Conservation (phyloP, 2,113 vertebrate species). For the Muntiacus reevesi region DNA sequence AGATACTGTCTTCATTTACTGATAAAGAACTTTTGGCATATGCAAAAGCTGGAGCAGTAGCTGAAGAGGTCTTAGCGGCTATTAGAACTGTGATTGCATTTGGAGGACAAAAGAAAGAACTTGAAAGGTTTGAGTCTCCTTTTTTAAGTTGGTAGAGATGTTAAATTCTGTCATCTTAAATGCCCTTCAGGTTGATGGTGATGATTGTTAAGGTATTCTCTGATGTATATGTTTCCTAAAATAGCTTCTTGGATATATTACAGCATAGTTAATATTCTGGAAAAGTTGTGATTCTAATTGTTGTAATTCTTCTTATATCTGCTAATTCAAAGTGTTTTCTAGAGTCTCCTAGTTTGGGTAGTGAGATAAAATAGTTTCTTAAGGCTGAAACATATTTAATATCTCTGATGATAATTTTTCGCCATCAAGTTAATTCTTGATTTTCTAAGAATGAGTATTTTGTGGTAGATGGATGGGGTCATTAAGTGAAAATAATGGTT, state of each 20-base stretch:
- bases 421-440: neutral
- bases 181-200: neutral
- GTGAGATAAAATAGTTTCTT: neutral
- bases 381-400: neutral
- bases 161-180: neutral
- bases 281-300: neutral
- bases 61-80: constrained; percentile 93
- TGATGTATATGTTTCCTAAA: neutral
- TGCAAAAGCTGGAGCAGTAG: constrained; percentile 96
- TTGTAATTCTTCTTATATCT: neutral
- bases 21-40: constrained; percentile 93
- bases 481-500: neutral
- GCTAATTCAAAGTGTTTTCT: constrained; percentile 5
- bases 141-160: constrained; percentile 4
- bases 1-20: constrained; percentile 93
- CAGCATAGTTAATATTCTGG: neutral
- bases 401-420: neutral
- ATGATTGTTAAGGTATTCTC: neutral
- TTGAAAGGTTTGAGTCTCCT: constrained; percentile 85
- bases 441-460: constrained; percentile 12
- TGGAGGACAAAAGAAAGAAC: constrained; percentile 94
- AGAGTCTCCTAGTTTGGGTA: neutral
- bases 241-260: neutral
- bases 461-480: neutral
- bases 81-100: constrained; percentile 96